These are phyloP conservation scores for Pteropus rufus DNA, from an alignment of 2,797 vertebrate species.

Conservation along the genomic window DNA sequence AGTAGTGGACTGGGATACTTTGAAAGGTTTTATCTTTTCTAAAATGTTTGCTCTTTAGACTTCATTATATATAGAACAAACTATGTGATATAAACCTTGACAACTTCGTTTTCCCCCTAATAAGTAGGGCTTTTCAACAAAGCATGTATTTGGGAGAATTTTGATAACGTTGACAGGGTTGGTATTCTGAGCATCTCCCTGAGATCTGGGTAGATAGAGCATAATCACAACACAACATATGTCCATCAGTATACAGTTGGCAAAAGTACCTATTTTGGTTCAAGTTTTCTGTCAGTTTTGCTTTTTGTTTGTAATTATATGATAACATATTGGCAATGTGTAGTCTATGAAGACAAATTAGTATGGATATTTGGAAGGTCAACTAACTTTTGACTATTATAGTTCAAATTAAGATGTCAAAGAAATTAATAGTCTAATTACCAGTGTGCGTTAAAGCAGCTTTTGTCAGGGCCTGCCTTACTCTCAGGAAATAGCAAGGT, in stretches of 20 bases:
- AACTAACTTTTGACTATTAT: not conserved
- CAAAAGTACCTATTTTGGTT: not conserved
- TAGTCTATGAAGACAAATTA: not conserved
- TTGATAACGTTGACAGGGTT: not conserved
- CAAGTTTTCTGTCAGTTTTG: not conserved
- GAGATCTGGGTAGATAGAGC: not conserved
- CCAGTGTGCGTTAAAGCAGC: not conserved
- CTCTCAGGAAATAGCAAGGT: not conserved
- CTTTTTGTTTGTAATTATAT: slow-evolving; percentile 13
- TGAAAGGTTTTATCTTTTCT: not conserved
- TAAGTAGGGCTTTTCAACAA: not conserved
- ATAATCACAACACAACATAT: not conserved
- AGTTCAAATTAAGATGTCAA: not conserved
- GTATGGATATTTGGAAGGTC: not conserved
- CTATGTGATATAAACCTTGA: slow-evolving; percentile 19
- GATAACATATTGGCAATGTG: not conserved
- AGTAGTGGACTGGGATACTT: not conserved
- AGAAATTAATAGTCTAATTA: not conserved
- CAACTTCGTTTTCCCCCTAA: not conserved
- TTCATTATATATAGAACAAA: not conserved
- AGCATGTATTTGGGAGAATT: not conserved
- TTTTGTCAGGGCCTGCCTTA: not conserved
- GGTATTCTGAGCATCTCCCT: not conserved
- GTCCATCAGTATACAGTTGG: not conserved
- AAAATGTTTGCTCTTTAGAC: slow-evolving; percentile 5